phyloP scores from a whole-genome alignment of 2,113 vertebrate species.

The Sardina pilchardus region DNA sequence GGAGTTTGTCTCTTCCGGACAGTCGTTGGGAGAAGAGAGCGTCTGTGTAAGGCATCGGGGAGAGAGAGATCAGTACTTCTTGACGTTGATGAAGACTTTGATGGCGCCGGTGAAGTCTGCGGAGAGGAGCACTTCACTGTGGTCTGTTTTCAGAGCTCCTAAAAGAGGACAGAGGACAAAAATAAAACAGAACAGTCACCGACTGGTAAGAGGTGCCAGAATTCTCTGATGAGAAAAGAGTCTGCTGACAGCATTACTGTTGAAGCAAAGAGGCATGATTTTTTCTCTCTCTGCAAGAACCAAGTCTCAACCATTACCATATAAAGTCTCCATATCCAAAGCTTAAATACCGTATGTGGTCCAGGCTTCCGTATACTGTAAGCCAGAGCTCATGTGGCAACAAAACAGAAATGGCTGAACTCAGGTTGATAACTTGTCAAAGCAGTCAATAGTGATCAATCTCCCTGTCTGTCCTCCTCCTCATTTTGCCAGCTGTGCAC shows the following conservation, averaged over 20 bases:
- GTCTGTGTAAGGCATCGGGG: slow-evolving; percentile 20
- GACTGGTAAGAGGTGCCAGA: neutral
- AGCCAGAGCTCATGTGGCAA: neutral
- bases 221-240: neutral
- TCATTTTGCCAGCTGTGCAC: too few species aligned
- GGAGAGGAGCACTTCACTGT: slow-evolving; percentile 93
- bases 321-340: neutral
- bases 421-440: neutral
- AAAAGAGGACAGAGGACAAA: slow-evolving; percentile 31
- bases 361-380: neutral
- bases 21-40: neutral
- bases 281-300: neutral
- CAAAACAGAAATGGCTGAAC: neutral
- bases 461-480: too few species aligned
- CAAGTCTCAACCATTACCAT: neutral
- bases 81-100: slow-evolving; percentile 98
- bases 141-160: slow-evolving; percentile 92
- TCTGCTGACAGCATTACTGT: neutral
- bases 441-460: too few species aligned
- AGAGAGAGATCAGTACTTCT: slow-evolving; percentile 79
- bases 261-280: neutral
- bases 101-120: slow-evolving; percentile 99
- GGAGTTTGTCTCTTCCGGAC: neutral
- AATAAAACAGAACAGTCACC: neutral
- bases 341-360: neutral